Conservation (phyloP, 2,888 invertebrate genomes). For the Meloe dianella region DNA sequence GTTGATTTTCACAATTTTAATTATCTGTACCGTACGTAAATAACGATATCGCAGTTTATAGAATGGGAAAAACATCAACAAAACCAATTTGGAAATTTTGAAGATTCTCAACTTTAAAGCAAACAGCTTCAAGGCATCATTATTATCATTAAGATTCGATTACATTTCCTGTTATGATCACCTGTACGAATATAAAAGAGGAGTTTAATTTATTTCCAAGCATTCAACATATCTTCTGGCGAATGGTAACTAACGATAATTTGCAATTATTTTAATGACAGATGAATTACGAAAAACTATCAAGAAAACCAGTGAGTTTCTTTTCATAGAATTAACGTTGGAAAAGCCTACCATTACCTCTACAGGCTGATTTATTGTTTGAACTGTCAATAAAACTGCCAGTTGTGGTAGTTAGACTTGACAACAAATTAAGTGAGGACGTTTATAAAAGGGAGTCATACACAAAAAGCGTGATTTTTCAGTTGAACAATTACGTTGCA, state of each 20-base stretch:
- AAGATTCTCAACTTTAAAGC: background rate
- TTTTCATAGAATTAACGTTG: background rate
- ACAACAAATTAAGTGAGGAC: constrained; percentile 1
- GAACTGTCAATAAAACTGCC: constrained; percentile 4
- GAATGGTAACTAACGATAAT: background rate
- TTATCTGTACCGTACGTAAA: background rate
- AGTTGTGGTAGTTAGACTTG: constrained; percentile 3
- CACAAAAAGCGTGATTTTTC: background rate
- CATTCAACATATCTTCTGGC: background rate
- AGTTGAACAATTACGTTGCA: background rate
- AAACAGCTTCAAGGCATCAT: background rate
- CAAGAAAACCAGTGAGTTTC: background rate
- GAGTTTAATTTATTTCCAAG: background rate
- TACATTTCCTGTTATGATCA: background rate
- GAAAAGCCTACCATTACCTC: background rate
- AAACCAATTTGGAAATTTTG: background rate
- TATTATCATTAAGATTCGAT: background rate
- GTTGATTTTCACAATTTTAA: background rate
- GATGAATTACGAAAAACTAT: background rate
- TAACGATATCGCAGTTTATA: too few relatives aligned
- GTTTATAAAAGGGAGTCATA: background rate
- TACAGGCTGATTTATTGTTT: background rate
- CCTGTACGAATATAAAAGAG: background rate
- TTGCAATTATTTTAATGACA: constrained; percentile 3
- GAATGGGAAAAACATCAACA: too few relatives aligned